Conservation (phyloP, 1,140 invertebrate species). For the Drosophila watanabei region DNA sequence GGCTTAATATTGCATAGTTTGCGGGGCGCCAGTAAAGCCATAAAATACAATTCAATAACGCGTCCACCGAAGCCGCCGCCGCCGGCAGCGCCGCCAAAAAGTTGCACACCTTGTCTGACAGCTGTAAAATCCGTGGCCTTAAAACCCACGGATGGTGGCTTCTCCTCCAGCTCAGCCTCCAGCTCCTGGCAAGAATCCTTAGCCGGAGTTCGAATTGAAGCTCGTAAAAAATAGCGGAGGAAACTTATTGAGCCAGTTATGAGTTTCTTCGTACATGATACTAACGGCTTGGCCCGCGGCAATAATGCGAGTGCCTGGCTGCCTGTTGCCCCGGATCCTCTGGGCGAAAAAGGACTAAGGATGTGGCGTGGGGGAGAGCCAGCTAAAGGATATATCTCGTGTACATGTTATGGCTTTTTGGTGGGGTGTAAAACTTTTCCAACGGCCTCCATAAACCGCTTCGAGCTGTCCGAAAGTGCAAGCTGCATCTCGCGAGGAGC, state of each 20-base stretch:
- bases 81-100: conserved; percentile 29
- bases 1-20: conserved; percentile 67
- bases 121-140: conserved; percentile 77
- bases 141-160: conserved; percentile 37
- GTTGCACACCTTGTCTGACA: conserved; percentile 60
- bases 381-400: conserved; percentile 30
- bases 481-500: not conserved
- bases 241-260: conserved; percentile 84
- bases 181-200: not conserved
- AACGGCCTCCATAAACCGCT: conserved; percentile 67
- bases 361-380: not conserved
- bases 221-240: conserved; percentile 77
- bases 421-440: conserved; percentile 72
- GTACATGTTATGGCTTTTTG: conserved; percentile 75
- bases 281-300: conserved; percentile 73
- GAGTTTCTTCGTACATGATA: conserved; percentile 82
- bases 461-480: conserved; percentile 45
- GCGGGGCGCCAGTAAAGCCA: conserved; percentile 69
- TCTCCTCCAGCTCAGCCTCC: not conserved
- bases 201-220: conserved; percentile 41
- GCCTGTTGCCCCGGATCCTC: not conserved
- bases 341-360: not conserved
- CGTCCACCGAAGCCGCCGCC: conserved; percentile 21
- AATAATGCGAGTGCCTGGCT: conserved; percentile 66
- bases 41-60: conserved; percentile 84